Evolutionary conservation across 2,113 vertebrate species (phyloP), one percentile per base, ranked within the genome.

Genomic region (Philantomba maxwellii): DNA sequence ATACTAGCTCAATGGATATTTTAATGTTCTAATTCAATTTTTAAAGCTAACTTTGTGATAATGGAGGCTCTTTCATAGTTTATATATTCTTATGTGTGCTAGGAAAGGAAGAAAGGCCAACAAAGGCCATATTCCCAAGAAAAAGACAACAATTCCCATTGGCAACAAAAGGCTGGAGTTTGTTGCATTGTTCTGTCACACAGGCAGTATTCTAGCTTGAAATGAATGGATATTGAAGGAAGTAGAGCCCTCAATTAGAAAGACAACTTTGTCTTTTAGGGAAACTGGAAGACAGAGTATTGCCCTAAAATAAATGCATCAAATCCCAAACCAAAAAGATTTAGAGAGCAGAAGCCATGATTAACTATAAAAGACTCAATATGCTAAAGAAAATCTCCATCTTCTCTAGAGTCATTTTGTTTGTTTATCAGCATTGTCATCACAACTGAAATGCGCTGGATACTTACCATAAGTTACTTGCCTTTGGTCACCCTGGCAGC

Each of bases 41-140:
- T 89, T 36, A 82, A 88, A 89, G 26, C 93, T 95, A 96, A 87
- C 43, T 96, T 62, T 62, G 12, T 91, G 45, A 39, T 95, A 87
- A 93, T 39, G 70, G 43, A 84, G 39, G 3, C 7, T 66, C 57
- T 86, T 87, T 91, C 87, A 83, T 89, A 93, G 95, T 89, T 96
- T 70, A 89, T 86, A 45, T 80, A 84, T 95, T 92, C 64, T 88
- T 19, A 84, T 64, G 87, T 84, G 73, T 89, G 26, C 3, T 80
- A 80, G 25, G 12, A 95, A 93, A 93, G 28, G 55, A 83, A 62
- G 95, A 97, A 97, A 97, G 80, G 39, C 51, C 92, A 96, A 39
- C 5, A 96, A 96, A 97, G 84, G 73, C 47, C 39, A 92, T 75
- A 64, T 80, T 97, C 73, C 83, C 91, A 89, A 64, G 91, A 95